Evolutionary conservation across 2,113 vertebrate species (phyloP), one percentile per base, ranked within the genome.

Genomic region (Oxyruncus cristatus): DNA sequence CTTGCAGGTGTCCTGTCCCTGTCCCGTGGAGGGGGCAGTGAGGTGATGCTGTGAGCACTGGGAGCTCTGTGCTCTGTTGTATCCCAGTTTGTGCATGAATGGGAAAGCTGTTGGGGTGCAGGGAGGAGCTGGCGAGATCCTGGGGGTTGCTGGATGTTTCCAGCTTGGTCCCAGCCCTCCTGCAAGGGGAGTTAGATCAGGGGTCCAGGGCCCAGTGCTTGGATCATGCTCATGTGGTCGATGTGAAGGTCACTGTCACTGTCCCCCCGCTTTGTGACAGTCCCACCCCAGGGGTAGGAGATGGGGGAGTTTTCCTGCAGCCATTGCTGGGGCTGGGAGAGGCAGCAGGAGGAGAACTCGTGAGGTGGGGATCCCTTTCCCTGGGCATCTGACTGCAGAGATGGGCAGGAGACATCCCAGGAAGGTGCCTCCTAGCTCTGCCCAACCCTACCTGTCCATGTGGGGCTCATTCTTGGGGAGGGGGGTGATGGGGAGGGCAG

Each of bases 11-110:
- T 50, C 33, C 67, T 5, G 7, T 27, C 41, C 61, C 50, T 6
- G 6, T 37, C 41, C 62, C 46, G 4, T 6, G 15, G 84, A 52
- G 52, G 50, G 50, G 23, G 4, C 30, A 33, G 13, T 0, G 22
- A 82, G 49, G 42, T 0, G 47, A 14, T 13, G 62, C 66, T 9
- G 14, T 2, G 27, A 65, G 46, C 0, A 1, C 58, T 15, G 16
- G 50, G 50, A 86, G 5, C 42, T 59, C 61, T 1, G 5, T 9
- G 37, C 77, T 28, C 39, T 12, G 11, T 10, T 20, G 15, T 19
- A 33, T 19, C 39, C 1, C 0, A 22, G 30, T 26, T 27, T 42
- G 78, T 8, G 46, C 2, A 0, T 0, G 11, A 55, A 14, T 28
- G 28, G 49, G 63, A 61, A 47, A 58, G 62, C 30, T 44, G 35